Evolutionary conservation across 2,888 invertebrate genomes (phyloP).

Genomic region (Spisula solida): DNA sequence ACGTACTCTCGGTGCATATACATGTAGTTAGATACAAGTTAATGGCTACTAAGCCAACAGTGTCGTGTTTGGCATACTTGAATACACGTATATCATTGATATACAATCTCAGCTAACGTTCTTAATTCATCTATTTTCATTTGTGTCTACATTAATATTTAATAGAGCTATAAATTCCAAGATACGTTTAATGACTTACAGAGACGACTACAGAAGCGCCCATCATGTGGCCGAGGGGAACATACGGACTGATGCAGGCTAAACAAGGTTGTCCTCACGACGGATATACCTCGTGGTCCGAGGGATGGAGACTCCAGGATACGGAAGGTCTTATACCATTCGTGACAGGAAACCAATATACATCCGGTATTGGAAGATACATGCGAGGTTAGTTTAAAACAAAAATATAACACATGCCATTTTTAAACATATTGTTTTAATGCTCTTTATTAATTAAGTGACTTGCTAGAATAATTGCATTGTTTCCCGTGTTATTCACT

Average conservation of each 20-base stretch:
- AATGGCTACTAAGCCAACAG: too few species aligned
- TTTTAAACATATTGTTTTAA: too few species aligned
- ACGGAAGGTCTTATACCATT: slow-evolving; percentile 26
- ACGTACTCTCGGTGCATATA: not conserved
- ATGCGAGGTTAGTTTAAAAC: not conserved
- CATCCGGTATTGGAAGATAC: not conserved
- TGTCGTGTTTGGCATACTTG: too few species aligned
- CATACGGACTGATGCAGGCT: slow-evolving; percentile 54
- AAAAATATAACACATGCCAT: not conserved
- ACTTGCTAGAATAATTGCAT: too few species aligned
- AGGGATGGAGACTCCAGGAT: slow-evolving; percentile 53
- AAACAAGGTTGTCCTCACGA: slow-evolving; percentile 49
- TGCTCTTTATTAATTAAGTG: too few species aligned
- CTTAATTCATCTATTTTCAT: too few species aligned
- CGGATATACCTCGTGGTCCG: slow-evolving; percentile 42
- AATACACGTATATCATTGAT: too few species aligned
- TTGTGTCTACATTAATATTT: too few species aligned
- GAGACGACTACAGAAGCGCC: slow-evolving; percentile 37
- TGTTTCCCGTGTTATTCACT: too few species aligned
- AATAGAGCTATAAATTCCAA: not conserved
- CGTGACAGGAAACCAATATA: not conserved
- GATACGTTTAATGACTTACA: not conserved
- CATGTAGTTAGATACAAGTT: too few species aligned
- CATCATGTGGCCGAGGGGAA: slow-evolving; percentile 59
- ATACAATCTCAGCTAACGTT: too few species aligned